phyloP scores from a whole-genome alignment of 2,888 invertebrate species.

The Gnatocerus cornutus region DNA sequence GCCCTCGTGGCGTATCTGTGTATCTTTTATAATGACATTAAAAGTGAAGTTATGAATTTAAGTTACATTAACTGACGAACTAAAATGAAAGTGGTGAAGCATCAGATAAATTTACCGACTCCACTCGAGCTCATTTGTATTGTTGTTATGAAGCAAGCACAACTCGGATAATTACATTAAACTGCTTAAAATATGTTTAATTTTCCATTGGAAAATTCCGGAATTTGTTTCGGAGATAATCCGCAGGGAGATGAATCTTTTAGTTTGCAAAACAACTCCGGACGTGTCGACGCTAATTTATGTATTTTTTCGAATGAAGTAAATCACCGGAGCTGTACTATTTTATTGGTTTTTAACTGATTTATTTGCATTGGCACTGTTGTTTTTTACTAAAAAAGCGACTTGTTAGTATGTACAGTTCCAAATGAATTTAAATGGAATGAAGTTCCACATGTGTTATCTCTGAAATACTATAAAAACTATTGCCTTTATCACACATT shows the following conservation, averaged over 20 bases:
- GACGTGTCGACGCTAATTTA: constrained; percentile 7
- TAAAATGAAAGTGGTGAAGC: constrained; percentile 30
- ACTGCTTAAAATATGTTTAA: constrained; percentile 38
- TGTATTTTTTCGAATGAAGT: background rate
- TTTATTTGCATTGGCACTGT: background rate
- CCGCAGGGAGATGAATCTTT: constrained; percentile 10
- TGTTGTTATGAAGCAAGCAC: constrained; percentile 29
- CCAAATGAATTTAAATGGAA: too few relatives aligned
- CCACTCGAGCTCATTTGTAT: constrained; percentile 26
- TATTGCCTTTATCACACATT: too few relatives aligned
- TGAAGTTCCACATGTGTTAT: too few relatives aligned
- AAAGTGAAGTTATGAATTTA: constrained; percentile 16
- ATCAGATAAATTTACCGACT: constrained; percentile 32
- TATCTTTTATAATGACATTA: constrained; percentile 9
- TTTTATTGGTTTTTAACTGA: background rate
- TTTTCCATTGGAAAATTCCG: constrained; percentile 28
- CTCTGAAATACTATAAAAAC: too few relatives aligned
- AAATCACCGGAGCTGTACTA: constrained; percentile 1
- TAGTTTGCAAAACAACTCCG: constrained; percentile 8
- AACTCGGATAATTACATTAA: constrained; percentile 34
- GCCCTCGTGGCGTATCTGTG: background rate
- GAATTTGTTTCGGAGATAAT: constrained; percentile 29
- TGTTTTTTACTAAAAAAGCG: background rate
- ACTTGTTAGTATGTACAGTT: too few relatives aligned
- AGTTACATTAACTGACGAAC: constrained; percentile 12